Percentiles rank a stretch among this genome's conserved stretches.
These are phyloP conservation scores for Syngnathus floridae DNA, from an alignment of 2,113 vertebrate species.

Conservation along the genomic window DNA sequence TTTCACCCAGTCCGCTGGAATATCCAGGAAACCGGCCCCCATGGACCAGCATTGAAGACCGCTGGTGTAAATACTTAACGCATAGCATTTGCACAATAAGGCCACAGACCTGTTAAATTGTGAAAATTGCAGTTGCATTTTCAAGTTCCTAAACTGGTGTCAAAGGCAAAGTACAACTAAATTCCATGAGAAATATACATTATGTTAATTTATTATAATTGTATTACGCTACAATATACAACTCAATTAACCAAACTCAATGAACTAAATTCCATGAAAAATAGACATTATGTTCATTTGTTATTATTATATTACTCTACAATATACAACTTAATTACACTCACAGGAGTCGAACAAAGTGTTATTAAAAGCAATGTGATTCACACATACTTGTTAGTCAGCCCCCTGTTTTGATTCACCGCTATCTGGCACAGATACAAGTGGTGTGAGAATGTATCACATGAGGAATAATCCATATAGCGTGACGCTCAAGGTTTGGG, in stretches of 20 bases:
- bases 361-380: conserved; percentile 42
- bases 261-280: too few relatives aligned
- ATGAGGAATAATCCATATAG: conserved; percentile 34
- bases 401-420: conserved; percentile 55
- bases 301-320: too few relatives aligned
- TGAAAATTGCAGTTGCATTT: background rate
- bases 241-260: too few relatives aligned
- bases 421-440: conserved; percentile 48
- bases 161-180: background rate
- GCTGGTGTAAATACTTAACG: background rate
- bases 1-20: background rate
- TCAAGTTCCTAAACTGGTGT: background rate
- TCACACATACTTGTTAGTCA: conserved; percentile 58
- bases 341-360: background rate
- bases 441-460: conserved; percentile 33
- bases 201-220: too few relatives aligned
- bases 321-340: conserved; percentile 1
- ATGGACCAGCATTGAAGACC: too few relatives aligned
- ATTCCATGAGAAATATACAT: background rate
- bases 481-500: conserved; percentile 23
- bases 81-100: background rate
- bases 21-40: too few relatives aligned
- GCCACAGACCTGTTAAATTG: background rate
- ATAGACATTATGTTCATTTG: too few relatives aligned
- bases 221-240: too few relatives aligned